Evolutionary conservation across 2,797 vertebrate species (phyloP), one percentile per base, ranked within the genome.

Genomic region (Phrynocephalus vlangalii): DNA sequence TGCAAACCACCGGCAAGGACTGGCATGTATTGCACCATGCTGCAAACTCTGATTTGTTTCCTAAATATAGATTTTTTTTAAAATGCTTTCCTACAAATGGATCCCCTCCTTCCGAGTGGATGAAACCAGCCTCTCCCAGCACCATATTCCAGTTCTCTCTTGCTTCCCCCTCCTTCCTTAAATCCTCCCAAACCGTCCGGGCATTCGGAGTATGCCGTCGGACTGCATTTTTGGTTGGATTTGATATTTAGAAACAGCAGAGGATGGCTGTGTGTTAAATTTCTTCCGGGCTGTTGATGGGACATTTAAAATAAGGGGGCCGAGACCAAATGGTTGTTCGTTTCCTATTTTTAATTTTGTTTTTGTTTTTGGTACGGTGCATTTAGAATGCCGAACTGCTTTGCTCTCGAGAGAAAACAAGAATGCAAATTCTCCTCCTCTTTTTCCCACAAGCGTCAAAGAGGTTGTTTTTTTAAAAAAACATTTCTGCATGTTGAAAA

Each of bases 111-210:
- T 85, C 28, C 33, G 26, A 50, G 52, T 26, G 1, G 60, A 24
- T 30, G 30, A 24, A 67, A 30, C 83, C 52, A 81, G 67, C 52
- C 26, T 90, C 11, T 30, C 8, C 20, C 56, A 22, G 10, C 8
- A 1, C 5, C 82, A 10, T 26, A 0, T 1, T 56, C 88, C 1
- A 5, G 0, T 0, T 0, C 0, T 50, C 22, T 0, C 0, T 33
- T 1, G 9, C 22, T 10, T 2, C 22, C 4, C 0, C 87, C 77
- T n/a, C 77, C 86, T 56, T 75, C 52, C 30, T 1, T 3, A 16
- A 1, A 0, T 79, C 38, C 82, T 73, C 1, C n/a, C 16, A 24
- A 26, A 75, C 15, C 3, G 89, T 68, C 30, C n/a, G 44, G 63
- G 86, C 80, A 88, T 85, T 6, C 0, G 0, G 66, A 89, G 3